Conservation (phyloP, 2,113 vertebrate species). For the Pongo pygmaeus region DNA sequence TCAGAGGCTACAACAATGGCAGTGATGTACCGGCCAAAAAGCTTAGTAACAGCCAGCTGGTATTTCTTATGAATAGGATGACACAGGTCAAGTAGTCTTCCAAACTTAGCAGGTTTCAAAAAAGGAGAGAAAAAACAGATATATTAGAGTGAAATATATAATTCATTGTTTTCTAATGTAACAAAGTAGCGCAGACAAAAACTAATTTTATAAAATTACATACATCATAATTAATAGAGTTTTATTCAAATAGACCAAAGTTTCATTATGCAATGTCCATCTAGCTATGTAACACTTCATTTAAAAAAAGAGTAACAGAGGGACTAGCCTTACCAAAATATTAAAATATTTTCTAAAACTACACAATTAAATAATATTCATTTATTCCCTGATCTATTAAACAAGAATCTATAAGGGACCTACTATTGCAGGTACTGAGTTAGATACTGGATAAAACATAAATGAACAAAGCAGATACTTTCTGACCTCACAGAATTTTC, state of each 20-base stretch:
- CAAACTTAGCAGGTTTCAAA: slow-evolving; percentile 85
- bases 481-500: neutral
- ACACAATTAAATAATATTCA: neutral
- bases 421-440: neutral
- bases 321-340: neutral
- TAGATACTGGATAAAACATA: neutral
- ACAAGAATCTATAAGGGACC: neutral
- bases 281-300: neutral
- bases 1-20: slow-evolving; percentile 93
- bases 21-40: slow-evolving; percentile 91
- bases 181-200: neutral
- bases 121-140: slow-evolving; percentile 39
- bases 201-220: slow-evolving; percentile 2
- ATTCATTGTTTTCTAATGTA: neutral
- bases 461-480: neutral
- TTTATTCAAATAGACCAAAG: neutral
- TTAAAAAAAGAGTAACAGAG: neutral
- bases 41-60: slow-evolving; percentile 94
- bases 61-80: slow-evolving; percentile 97
- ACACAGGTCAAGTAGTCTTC: slow-evolving; percentile 93
- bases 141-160: neutral
- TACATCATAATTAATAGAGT: neutral
- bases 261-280: neutral
- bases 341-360: neutral
- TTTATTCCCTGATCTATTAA: neutral